These are phyloP conservation scores for Leontopithecus rosalia DNA, from an alignment of 2,797 vertebrate genomes.

Conservation along the genomic window DNA sequence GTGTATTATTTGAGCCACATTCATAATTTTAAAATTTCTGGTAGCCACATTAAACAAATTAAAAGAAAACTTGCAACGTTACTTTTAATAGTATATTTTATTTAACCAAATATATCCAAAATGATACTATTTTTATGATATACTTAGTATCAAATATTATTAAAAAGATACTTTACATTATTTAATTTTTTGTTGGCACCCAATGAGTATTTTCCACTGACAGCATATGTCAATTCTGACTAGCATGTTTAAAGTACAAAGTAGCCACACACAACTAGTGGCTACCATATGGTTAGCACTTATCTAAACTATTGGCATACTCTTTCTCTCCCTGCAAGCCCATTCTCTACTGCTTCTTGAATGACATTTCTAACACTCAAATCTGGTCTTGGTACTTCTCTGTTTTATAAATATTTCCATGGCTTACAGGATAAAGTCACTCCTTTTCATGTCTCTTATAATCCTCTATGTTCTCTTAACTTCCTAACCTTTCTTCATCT, in stretches of 20 bases:
- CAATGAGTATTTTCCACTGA: background rate
- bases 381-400: background rate
- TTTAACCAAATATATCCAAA: background rate
- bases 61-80: background rate
- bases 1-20: background rate
- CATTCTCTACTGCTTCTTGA: background rate
- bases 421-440: background rate
- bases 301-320: background rate
- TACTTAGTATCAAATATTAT: background rate
- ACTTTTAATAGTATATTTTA: background rate
- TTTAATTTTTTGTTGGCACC: background rate
- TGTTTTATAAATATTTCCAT: background rate
- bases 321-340: background rate
- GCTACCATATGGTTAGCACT: background rate
- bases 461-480: background rate
- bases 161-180: background rate
- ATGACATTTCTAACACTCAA: background rate
- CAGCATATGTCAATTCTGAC: background rate
- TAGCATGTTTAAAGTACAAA: background rate
- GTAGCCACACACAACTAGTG: background rate
- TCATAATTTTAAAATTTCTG: background rate
- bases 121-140: slow-evolving; percentile 9
- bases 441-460: background rate
- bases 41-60: background rate
- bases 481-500: background rate